phyloP scores from a whole-genome alignment of 2,113 vertebrate species.

The Microtus ochrogaster region DNA sequence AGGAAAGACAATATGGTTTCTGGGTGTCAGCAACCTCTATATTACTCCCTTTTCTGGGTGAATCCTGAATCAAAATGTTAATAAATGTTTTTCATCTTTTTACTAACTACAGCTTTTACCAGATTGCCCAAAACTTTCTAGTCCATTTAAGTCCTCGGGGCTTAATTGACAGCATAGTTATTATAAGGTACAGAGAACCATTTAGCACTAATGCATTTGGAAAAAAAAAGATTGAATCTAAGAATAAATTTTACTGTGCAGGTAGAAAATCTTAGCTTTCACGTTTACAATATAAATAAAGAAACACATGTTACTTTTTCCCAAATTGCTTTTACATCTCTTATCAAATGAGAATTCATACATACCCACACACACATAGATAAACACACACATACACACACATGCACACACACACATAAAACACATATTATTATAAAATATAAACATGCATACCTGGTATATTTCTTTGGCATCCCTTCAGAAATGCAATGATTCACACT shows the following conservation, averaged over 20 bases:
- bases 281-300: slow-evolving; percentile 6
- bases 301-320: background rate
- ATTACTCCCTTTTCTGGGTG: background rate
- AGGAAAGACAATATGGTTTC: background rate
- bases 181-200: slow-evolving; percentile 11
- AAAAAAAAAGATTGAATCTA: background rate
- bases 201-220: slow-evolving; percentile 24
- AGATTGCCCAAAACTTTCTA: background rate
- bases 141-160: background rate
- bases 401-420: background rate
- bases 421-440: no score
- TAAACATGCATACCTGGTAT: background rate
- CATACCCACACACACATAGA: background rate
- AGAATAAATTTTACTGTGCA: slow-evolving; percentile 35
- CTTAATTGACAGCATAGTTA: background rate
- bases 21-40: background rate
- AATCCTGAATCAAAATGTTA: background rate
- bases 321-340: background rate
- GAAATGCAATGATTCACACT: background rate
- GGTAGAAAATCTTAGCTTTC: background rate
- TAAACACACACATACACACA: background rate
- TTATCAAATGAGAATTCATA: background rate
- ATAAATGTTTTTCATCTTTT: background rate
- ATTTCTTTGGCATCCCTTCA: background rate
- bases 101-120: background rate